Evolutionary conservation across 2,888 invertebrate genomes (phyloP), one percentile per base, ranked within the genome.

Genomic region (Thymelicus lineola): DNA sequence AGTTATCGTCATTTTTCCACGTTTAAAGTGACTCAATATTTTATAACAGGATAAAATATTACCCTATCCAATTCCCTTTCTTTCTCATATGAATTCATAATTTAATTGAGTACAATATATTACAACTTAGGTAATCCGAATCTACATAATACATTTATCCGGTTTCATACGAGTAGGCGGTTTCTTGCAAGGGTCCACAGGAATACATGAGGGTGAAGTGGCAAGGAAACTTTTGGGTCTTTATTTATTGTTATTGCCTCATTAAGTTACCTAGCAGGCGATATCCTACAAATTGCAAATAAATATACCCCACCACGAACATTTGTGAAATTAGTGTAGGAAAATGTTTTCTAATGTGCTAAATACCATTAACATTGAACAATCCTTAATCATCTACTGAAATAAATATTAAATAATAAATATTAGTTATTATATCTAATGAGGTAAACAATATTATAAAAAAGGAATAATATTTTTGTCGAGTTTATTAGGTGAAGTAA

Each of bases 161-260:
- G 83, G 84, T 82, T 87, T 87, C 87, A 85, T 87, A 85, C 86
- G 87, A 87, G 86, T 86, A 79, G 85, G 85, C 80, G 86, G 89
- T 87, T 89, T 84, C 89, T 91, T 90, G 85, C 82, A 84, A 89
- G 90, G 91, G 90, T 86, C 85, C 82, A 82, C 80, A 63, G 58
- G 82, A 79, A 80, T 77, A 80, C 84, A 81, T 79, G 83, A 84
- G 88, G 85, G 87, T 84, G 86, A 85, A 84, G 84, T 84, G 85
- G 86, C 84, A 84, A 90, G 90, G 90, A 91, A 93, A 93, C 87
- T 93, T 93, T 93, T 89, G 93, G 93, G 93, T 89, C 93, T 86
- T 91, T 93, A 93, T 93, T 93, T 93, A 93, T 93, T 92, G 93
- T 93, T 93, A 93, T 93, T 91, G 85, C 92, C 91, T 93, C 93